Base-by-base conservation (phyloP, 1,140 invertebrate genomes). In the Sitophilus oryzae region DNA sequence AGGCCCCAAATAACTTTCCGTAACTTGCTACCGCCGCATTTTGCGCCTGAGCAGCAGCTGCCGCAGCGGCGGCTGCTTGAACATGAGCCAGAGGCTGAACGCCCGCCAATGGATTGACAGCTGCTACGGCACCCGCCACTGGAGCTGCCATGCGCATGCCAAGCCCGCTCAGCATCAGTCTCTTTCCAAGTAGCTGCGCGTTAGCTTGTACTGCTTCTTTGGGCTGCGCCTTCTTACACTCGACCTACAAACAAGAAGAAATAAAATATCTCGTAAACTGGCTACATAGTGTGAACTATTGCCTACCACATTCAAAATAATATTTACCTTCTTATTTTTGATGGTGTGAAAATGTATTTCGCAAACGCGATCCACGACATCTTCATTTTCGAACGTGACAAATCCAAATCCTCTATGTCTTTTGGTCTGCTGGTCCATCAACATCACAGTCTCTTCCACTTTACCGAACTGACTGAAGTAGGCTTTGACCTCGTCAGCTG, bases 361-460 rank as follows among this genome's bases (percentile, higher is more conserved):
- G 77, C 90, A 93, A 2, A 93, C 89, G 46, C 88, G 81, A 70
- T 93, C 91, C 2, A 93, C 88, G 0, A 91, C 88, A 66, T 93
- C 90, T 71, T 93, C 90, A 61, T 85, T 89, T 69, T 93, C 90
- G 75, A 93, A 93, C 3, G 90, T 93, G 14, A 94, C 90, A 72
- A 93, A 93, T 9, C 91, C 91, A 71, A 93, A 93, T 45, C 90
- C 91, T 41, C 90, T 79, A 70, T 93, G 90, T 34, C 90, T 82
- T 67, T 92, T 93, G 6, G 91, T 94, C 72, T 93, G 89, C 73
- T 93, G 90, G 71, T 93, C 91, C 90, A 93, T 93, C 60, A 93
- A 79, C 90, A 93, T 93, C 9, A 93, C 90, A 14, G 89, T 90
- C 69, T 93, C 91, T 69, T 92, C 89, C 18, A 92, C 90, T 71